Evolutionary conservation across 2,113 vertebrate genomes (phyloP), one percentile per base, ranked within the genome.

Genomic region (Oncorhynchus clarkii): DNA sequence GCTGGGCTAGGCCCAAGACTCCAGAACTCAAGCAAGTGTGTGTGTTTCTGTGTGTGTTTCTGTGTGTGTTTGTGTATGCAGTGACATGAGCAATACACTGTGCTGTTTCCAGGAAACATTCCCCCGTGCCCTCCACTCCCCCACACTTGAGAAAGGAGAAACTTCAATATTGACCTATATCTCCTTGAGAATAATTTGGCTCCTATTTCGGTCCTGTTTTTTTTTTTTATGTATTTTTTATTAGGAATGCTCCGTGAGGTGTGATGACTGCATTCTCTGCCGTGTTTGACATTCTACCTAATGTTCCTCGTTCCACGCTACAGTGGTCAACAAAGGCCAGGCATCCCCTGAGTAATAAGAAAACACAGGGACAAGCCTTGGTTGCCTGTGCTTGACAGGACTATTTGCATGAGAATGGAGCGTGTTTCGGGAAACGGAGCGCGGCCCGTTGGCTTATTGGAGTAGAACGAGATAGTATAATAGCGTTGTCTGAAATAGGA

Each of bases 81-180:
- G 39, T 45, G 39, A 12, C 69, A 74, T 3, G 31, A 77, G 70
- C 73, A 75, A 80, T 70, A 76, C 29, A 26, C 71, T 29, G 20
- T 6, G 65, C 71, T 73, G 75, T 70, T 86, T 86, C 77, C 59
- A 68, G 22, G 24, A 76, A 20, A 62, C 1, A 5, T 29, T 45
- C 8, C 2, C 1, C 49, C 1, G 3, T 57, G 4, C 22, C 14
- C 65, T 76, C 72, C 62, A 45, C 2, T 45, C 18, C 39, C 9
- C 67, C 73, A 73, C 81, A 89, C 85, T 79, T 88, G 82, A 80
- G 80, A 87, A 80, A 78, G 72, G 80, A 78, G 72, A 67, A 88
- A 86, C 88, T 85, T 89, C 70, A 86, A 84, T 86, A 89, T 87
- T 92, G 88, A 91, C 91, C 91, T 91, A 92, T 82, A 91, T 90